Conservation (phyloP, 2,888 invertebrate genomes). For the Apodemia duryi region DNA sequence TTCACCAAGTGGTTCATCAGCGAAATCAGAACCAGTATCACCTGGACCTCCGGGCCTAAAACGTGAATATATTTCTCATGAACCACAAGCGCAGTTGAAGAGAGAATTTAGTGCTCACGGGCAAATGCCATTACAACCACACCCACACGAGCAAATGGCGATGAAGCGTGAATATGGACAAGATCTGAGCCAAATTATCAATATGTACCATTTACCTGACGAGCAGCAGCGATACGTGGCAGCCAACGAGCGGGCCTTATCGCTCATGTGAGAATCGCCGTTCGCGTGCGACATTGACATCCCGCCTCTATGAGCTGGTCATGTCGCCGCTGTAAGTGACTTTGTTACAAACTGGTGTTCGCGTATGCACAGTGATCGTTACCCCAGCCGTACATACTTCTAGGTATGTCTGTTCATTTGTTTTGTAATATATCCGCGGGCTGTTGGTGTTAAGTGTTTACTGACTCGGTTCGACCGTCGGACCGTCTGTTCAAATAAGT, state of each 20-base stretch:
- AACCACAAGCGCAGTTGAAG: slow-evolving; percentile 72
- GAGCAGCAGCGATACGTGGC: slow-evolving; percentile 81
- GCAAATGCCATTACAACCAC: slow-evolving; percentile 53
- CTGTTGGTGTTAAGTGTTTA: slow-evolving; percentile 63
- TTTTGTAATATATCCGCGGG: slow-evolving; percentile 53
- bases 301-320: slow-evolving; percentile 81
- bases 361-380: slow-evolving; percentile 69
- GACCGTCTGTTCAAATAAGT: slow-evolving; percentile 62
- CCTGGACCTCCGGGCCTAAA: slow-evolving; percentile 83
- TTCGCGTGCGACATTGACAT: slow-evolving; percentile 82
- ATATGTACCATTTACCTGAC: slow-evolving; percentile 83
- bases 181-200: slow-evolving; percentile 83
- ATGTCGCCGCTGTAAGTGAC: slow-evolving; percentile 75
- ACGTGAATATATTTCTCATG: slow-evolving; percentile 74
- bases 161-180: slow-evolving; percentile 87
- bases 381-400: slow-evolving; percentile 63
- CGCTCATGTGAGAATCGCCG: slow-evolving; percentile 82
- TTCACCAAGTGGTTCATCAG: slow-evolving; percentile 92
- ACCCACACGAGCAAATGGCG: slow-evolving; percentile 63
- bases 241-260: slow-evolving; percentile 80
- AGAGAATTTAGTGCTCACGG: slow-evolving; percentile 74
- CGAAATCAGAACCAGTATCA: slow-evolving; percentile 93
- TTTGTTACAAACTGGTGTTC: slow-evolving; percentile 50
- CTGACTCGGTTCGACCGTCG: slow-evolving; percentile 47
- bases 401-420: slow-evolving; percentile 51